phyloP scores from a whole-genome alignment of 2,888 invertebrate genomes.

The Aleiodes leptofemur region DNA sequence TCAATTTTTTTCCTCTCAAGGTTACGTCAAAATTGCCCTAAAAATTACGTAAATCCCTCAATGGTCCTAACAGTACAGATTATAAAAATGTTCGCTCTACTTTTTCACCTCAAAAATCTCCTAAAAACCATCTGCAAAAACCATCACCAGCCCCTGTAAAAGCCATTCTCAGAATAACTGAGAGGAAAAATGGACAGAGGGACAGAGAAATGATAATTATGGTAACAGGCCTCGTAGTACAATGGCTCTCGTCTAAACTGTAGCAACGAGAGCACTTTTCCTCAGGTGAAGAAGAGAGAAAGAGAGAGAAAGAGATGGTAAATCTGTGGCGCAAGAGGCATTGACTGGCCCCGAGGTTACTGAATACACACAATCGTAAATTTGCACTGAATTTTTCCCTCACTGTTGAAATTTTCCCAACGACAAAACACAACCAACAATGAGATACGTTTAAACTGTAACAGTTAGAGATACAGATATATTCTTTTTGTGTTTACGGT shows the following conservation, averaged over 20 bases:
- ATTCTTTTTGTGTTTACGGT: slow-evolving; percentile 57
- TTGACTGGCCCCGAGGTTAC: slow-evolving; percentile 42
- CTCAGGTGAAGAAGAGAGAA: background rate
- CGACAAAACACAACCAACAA: slow-evolving; percentile 48
- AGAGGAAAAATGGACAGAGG: slow-evolving; percentile 20
- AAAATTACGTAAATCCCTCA: slow-evolving; percentile 27
- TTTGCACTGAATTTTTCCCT: slow-evolving; percentile 54
- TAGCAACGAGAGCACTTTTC: slow-evolving; percentile 54
- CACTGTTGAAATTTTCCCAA: slow-evolving; percentile 45
- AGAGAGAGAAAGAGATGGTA: slow-evolving; percentile 33
- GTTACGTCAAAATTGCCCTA: background rate
- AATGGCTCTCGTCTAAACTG: slow-evolving; percentile 61
- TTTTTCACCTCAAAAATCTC: slow-evolving; percentile 32
- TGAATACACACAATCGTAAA: slow-evolving; percentile 58
- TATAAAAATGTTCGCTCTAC: slow-evolving; percentile 53
- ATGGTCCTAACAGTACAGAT: slow-evolving; percentile 47
- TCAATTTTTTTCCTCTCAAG: background rate
- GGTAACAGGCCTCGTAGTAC: slow-evolving; percentile 47
- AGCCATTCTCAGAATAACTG: too few relatives aligned
- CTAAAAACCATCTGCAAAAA: background rate
- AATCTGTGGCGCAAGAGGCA: slow-evolving; percentile 15
- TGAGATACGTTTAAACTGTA: slow-evolving; percentile 68
- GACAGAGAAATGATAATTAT: slow-evolving; percentile 48
- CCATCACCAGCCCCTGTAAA: too few relatives aligned
- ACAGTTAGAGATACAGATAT: slow-evolving; percentile 66